Conservation (phyloP, 1,140 invertebrate genomes). For the Neomicropteryx cornuta region DNA sequence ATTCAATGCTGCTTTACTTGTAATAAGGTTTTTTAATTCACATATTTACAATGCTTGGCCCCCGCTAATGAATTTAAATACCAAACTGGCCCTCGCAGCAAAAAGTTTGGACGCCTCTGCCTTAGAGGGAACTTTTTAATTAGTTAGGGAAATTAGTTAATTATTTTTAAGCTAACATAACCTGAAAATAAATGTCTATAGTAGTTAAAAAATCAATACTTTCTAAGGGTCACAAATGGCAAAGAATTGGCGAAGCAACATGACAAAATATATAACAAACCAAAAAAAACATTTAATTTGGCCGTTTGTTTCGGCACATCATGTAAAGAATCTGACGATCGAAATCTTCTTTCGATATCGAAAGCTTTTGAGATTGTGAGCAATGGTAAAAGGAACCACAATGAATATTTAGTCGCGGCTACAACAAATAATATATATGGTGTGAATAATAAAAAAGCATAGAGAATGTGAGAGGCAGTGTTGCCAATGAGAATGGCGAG, state of each 20-base stretch:
- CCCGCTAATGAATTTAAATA: neutral
- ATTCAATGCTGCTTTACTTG: too few relatives aligned
- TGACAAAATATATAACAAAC: conserved; percentile 76
- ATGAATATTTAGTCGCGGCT: conserved; percentile 67
- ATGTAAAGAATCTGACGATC: conserved; percentile 62
- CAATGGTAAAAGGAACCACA: conserved; percentile 81
- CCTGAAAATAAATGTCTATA: conserved; percentile 19
- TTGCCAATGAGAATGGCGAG: conserved; percentile 87
- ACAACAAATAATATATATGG: conserved; percentile 86
- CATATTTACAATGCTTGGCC: too few relatives aligned
- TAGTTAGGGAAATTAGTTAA: neutral
- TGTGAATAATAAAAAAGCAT: conserved; percentile 80
- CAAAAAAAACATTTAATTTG: conserved; percentile 82
- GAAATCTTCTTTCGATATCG: conserved; percentile 81
- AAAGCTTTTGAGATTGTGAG: conserved; percentile 81
- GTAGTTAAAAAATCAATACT: conserved; percentile 17
- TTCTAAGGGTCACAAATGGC: conserved; percentile 32
- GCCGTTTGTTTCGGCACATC: conserved; percentile 80
- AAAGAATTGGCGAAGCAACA: conserved; percentile 50
- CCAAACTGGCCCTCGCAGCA: too few relatives aligned
- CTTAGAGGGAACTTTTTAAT: too few relatives aligned
- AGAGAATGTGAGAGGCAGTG: conserved; percentile 82
- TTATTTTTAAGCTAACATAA: conserved; percentile 3
- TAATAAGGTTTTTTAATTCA: too few relatives aligned
- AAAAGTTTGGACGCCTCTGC: too few relatives aligned